Evolutionary conservation across 1,140 invertebrate genomes (phyloP).

Genomic region (Bombus impatiens): DNA sequence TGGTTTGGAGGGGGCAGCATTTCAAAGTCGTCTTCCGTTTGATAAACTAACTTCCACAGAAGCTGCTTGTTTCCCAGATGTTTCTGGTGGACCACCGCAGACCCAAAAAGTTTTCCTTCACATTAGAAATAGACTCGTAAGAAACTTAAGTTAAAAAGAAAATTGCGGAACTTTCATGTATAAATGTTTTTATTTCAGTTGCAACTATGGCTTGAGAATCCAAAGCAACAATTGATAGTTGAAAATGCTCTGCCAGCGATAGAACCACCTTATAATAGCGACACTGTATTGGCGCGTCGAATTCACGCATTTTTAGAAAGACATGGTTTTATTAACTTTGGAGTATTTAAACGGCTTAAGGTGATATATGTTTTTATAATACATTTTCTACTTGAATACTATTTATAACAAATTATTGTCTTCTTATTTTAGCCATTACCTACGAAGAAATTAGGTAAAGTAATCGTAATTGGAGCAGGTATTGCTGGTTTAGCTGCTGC

Average conservation of each 20-base stretch:
- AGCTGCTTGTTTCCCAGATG: slow-evolving; percentile 96
- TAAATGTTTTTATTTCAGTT: slow-evolving; percentile 82
- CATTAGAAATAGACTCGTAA: slow-evolving; percentile 93
- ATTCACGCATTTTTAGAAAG: slow-evolving; percentile 96
- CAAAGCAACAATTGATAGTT: slow-evolving; percentile 94
- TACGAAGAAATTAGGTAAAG: slow-evolving; percentile 92
- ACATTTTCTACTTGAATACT: background rate
- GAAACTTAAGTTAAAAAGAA: slow-evolving; percentile 47
- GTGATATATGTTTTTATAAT: slow-evolving; percentile 70
- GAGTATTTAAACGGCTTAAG: slow-evolving; percentile 95
- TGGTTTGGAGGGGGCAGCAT: slow-evolving; percentile 95
- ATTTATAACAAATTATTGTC: background rate
- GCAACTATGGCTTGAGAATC: slow-evolving; percentile 98
- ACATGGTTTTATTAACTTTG: slow-evolving; percentile 99
- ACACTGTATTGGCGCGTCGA: slow-evolving; percentile 91
- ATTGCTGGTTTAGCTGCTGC: slow-evolving; percentile 96
- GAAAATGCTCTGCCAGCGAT: slow-evolving; percentile 92
- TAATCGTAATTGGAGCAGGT: slow-evolving; percentile 97
- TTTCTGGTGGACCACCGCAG: slow-evolving; percentile 90
- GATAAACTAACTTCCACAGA: slow-evolving; percentile 97
- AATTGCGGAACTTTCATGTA: background rate
- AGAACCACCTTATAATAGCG: slow-evolving; percentile 96
- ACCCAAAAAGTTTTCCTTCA: slow-evolving; percentile 96
- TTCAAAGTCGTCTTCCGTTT: slow-evolving; percentile 95
- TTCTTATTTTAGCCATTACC: slow-evolving; percentile 83